Evolutionary conservation across 2,113 vertebrate genomes (phyloP).

Genomic region (Takifugu bimaculatus): DNA sequence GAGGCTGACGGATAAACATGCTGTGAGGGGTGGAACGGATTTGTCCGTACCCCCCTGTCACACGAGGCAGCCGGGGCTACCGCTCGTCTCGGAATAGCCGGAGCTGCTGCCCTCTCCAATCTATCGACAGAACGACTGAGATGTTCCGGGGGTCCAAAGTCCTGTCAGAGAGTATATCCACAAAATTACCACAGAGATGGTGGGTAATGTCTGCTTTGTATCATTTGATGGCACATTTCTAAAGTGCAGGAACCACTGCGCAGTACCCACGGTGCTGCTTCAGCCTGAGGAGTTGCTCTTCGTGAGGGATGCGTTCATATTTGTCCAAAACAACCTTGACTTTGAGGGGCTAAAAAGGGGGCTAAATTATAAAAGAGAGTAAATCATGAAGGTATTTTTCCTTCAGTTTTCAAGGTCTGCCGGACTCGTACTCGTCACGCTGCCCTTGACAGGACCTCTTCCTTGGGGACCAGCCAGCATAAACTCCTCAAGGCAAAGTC

Average conservation of each 20-base stretch:
- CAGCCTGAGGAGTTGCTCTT: too few relatives aligned
- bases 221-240: too few relatives aligned
- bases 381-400: too few relatives aligned
- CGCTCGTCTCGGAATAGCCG: conserved; percentile 20
- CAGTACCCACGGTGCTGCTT: too few relatives aligned
- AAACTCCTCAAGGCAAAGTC: conserved; percentile 24
- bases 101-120: conserved; percentile 35
- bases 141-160: conserved; percentile 22
- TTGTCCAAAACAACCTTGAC: too few relatives aligned
- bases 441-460: conserved; percentile 44
- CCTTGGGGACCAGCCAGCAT: conserved; percentile 10
- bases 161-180: conserved; percentile 3
- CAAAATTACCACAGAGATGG: too few relatives aligned
- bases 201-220: too few relatives aligned
- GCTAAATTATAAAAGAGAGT: too few relatives aligned
- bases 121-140: conserved; percentile 11
- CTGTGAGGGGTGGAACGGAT: conserved; percentile 15
- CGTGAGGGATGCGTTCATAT: too few relatives aligned
- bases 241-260: too few relatives aligned
- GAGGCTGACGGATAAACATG: conserved; percentile 12
- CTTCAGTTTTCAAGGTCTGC: too few relatives aligned
- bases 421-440: not conserved
- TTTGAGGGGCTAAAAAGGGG: too few relatives aligned
- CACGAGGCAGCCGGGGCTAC: conserved; percentile 2
- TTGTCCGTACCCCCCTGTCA: not conserved